Base-by-base conservation (phyloP, 2,113 vertebrate species). In the Xiphias gladius region DNA sequence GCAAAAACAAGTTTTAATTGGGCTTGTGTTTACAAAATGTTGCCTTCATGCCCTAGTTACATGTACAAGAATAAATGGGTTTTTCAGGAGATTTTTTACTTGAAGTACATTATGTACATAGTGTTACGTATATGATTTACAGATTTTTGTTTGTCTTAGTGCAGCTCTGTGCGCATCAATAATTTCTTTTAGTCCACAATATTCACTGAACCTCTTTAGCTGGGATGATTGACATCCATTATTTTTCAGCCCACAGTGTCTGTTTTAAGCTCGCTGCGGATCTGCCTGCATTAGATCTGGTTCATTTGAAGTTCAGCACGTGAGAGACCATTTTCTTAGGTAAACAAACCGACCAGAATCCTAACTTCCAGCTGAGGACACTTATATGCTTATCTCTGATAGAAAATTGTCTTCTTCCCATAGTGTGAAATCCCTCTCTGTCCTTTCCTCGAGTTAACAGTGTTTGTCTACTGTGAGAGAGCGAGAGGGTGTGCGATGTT, bases 261-360 rank as follows among this genome's bases (percentile, higher is more conserved):
- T 88, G 67, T 59, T 76, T 61, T 68, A 52, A 69, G 73, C 76
- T 50, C 1, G n/a, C 43, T 39, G 80, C 77, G 58, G 82, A 68
- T 64, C 80, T 62, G 73, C 65, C 64, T 80, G 59, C 82, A 69
- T 88, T 87, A 82, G 85, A 76, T 76, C 35, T 68, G 88, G 88
- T 90, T 90, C 89, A 91, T 91, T 90, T 88, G 79, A 90, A 88
- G 86, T 90, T 86, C 82, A 90, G 67, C 16, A 46, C 24, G 50
- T 24, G 52, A 84, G 52, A 84, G 72, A 88, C 77, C 70, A 66
- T 87, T 88, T 89, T 85, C 79, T 73, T 81, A 76, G 73, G 83
- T 86, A 93, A 94, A 92, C 90, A 91, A 87, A 82, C 79, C 84
- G 80, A 43, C 78, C 76, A 65, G 85, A 64, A 69, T 79, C 57